Conservation (phyloP, 2,888 invertebrate species). For the Meganola albula region DNA sequence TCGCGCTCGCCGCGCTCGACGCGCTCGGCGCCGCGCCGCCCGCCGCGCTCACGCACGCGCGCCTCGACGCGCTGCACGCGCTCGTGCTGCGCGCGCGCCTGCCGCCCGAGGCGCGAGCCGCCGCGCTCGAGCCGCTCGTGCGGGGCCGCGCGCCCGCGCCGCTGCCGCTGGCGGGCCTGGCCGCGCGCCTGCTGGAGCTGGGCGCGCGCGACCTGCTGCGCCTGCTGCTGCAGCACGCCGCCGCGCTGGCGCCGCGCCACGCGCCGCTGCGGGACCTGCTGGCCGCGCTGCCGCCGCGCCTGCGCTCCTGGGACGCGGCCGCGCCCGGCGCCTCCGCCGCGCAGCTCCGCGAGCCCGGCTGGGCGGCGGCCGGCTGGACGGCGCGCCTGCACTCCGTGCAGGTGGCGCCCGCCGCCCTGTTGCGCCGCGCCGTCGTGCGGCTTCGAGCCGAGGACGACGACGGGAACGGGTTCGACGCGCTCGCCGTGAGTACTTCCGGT, state of each 20-base stretch:
- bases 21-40: constrained; percentile 18
- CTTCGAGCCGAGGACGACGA: constrained; percentile 24
- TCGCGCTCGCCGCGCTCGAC: constrained; percentile 30
- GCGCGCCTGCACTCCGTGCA: constrained; percentile 45
- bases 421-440: constrained; percentile 44
- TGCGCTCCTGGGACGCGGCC: constrained; percentile 35
- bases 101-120: constrained; percentile 39
- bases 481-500: constrained; percentile 22
- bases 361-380: constrained; percentile 32
- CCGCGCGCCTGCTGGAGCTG: constrained; percentile 23
- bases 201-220: constrained; percentile 47
- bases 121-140: constrained; percentile 42
- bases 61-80: constrained; percentile 21
- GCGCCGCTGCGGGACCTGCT: constrained; percentile 27
- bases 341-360: constrained; percentile 42
- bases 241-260: constrained; percentile 25
- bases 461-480: constrained; percentile 17
- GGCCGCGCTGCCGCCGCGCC: constrained; percentile 19
- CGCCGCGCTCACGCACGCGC: constrained; percentile 18
- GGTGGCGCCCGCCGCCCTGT: constrained; percentile 45
- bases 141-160: constrained; percentile 20
- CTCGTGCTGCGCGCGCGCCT: constrained; percentile 24
- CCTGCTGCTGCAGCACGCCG: constrained; percentile 46
- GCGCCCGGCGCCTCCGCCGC: constrained; percentile 37
- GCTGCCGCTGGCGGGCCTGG: constrained; percentile 28